phyloP scores from a whole-genome alignment of 1,140 invertebrate species.

The Archivesica marissinica region DNA sequence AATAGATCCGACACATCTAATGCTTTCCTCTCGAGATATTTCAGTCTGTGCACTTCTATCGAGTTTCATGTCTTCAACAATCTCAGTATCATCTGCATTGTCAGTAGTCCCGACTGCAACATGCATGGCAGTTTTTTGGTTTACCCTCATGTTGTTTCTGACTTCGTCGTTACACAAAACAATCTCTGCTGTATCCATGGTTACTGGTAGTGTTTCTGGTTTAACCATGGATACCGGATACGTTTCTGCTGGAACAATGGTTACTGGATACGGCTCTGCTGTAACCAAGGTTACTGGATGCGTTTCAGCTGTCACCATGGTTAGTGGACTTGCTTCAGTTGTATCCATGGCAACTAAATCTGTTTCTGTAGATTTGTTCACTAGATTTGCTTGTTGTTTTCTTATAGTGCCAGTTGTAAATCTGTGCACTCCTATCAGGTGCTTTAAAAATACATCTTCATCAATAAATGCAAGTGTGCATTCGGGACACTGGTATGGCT shows the following conservation, averaged over 20 bases:
- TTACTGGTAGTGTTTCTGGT: no score
- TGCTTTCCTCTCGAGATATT: no score
- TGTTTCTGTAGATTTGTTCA: conserved; percentile 10
- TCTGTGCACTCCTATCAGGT: not conserved
- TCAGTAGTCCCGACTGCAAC: not conserved
- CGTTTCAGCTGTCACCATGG: not conserved
- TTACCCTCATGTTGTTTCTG: no score
- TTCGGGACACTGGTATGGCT: not conserved
- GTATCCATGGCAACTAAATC: not conserved
- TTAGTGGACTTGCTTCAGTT: no score
- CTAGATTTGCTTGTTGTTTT: not conserved
- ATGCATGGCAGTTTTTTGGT: not conserved
- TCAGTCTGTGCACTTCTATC: not conserved
- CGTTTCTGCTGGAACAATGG: no score
- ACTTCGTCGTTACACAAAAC: no score
- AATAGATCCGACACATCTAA: no score
- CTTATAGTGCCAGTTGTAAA: not conserved
- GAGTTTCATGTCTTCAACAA: not conserved
- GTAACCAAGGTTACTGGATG: no score
- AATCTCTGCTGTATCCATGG: no score
- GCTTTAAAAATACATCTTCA: not conserved
- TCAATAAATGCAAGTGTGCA: not conserved
- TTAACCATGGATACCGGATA: no score
- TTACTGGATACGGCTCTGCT: no score
- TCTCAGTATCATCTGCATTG: not conserved